Evolutionary conservation across 64 coral and sea anemone genomes (phyloP).

Genomic region (Stichodactyla mertensii): DNA sequence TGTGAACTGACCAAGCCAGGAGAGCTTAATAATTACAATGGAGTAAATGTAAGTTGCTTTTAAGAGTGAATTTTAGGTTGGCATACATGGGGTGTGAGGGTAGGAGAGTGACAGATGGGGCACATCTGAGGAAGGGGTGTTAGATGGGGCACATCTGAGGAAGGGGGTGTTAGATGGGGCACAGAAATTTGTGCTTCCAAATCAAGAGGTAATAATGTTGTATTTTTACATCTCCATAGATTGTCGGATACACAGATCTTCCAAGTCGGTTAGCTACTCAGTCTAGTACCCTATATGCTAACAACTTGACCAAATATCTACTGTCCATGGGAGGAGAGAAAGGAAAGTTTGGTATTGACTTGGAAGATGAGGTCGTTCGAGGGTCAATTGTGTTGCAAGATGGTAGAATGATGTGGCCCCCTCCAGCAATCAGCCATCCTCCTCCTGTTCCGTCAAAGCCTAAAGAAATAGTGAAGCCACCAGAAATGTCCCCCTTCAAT

Average conservation of each 20-base stretch:
- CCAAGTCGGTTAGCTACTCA: conserved; percentile 94
- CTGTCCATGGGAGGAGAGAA: conserved; percentile 87
- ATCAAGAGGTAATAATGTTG: no score
- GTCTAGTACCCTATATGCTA: conserved; percentile 91
- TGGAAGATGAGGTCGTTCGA: conserved; percentile 92
- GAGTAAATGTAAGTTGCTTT: conserved; percentile 71
- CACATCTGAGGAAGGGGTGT: no score
- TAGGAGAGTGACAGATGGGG: no score
- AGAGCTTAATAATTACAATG: conserved; percentile 84
- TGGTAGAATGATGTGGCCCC: conserved; percentile 94
- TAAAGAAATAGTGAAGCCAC: conserved; percentile 72
- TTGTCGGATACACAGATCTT: conserved; percentile 96
- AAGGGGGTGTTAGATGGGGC: no score
- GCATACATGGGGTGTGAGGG: no score
- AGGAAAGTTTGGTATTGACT: conserved; percentile 84
- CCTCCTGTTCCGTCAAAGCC: conserved; percentile 60
- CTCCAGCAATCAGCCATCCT: conserved; percentile 53
- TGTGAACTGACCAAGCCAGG: conserved; percentile 93
- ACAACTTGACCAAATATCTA: conserved; percentile 93
- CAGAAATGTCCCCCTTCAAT: conserved; percentile 68
- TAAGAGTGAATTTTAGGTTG: no score
- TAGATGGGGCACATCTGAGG: no score
- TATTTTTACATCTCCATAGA: conserved; percentile 28
- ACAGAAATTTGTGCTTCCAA: no score
- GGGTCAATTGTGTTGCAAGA: conserved; percentile 95